These are phyloP conservation scores for Palythoa grandiflora DNA, from an alignment of 92 coral and sea anemone genomes.

Conservation along the genomic window DNA sequence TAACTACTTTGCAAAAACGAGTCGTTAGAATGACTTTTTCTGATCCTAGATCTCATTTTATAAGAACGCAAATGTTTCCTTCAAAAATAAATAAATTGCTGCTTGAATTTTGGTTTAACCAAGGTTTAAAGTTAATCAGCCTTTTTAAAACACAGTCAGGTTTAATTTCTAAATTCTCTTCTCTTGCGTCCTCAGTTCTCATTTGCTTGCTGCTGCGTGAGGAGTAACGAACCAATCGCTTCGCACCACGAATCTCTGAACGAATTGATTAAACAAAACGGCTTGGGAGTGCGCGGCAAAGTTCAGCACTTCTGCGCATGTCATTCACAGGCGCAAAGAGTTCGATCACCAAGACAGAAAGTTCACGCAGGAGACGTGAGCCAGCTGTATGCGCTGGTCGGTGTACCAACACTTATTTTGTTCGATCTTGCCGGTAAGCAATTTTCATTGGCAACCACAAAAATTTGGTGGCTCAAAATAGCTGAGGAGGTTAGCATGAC, in stretches of 20 bases:
- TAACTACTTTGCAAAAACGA: too few relatives aligned
- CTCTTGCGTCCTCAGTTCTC: slow-evolving; percentile 48
- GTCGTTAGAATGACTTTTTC: too few relatives aligned
- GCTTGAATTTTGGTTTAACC: too few relatives aligned
- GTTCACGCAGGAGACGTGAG: slow-evolving; percentile 66
- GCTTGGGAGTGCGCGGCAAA: slow-evolving; percentile 59
- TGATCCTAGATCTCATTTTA: too few relatives aligned
- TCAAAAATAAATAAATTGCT: too few relatives aligned
- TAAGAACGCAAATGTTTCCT: too few relatives aligned
- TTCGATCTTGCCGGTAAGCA: slow-evolving; percentile 77
- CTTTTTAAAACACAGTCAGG: too few relatives aligned
- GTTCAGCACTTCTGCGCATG: slow-evolving; percentile 91
- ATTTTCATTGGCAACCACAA: neutral
- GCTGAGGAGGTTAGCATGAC: too few relatives aligned
- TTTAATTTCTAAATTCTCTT: neutral
- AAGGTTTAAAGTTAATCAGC: too few relatives aligned
- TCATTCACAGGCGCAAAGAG: slow-evolving; percentile 72
- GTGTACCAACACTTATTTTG: slow-evolving; percentile 88
- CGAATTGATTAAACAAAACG: slow-evolving; percentile 59
- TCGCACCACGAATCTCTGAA: slow-evolving; percentile 76
- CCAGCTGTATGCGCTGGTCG: slow-evolving; percentile 85
- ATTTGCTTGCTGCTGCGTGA: slow-evolving; percentile 87
- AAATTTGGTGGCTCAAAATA: too few relatives aligned
- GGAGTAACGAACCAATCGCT: slow-evolving; percentile 75
- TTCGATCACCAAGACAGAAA: slow-evolving; percentile 57